Conservation (phyloP, 2,888 invertebrate species). For the Meganola albula region DNA sequence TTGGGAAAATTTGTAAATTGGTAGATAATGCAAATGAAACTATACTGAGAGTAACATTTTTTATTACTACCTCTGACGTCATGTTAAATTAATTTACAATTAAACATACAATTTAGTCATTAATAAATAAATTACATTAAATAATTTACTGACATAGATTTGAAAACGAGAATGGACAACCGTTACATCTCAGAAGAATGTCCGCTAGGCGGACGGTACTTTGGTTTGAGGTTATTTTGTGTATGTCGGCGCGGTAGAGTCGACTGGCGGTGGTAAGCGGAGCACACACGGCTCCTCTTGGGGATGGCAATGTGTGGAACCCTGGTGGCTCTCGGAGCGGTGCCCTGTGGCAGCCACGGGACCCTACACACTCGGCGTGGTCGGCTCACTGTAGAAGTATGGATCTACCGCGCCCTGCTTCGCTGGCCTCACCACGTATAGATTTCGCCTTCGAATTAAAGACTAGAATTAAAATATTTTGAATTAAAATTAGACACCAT, state of each 20-base stretch:
- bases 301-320: neutral
- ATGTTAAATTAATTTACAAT: conserved; percentile 64
- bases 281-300: conserved; percentile 10
- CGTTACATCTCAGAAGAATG: conserved; percentile 49
- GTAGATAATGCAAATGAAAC: no score
- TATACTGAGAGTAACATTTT: conserved; percentile 48
- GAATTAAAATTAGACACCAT: conserved; percentile 15
- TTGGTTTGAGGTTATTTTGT: conserved; percentile 69
- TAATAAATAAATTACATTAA: conserved; percentile 75
- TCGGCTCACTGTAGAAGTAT: conserved; percentile 76
- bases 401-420: conserved; percentile 76
- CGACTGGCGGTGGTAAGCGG: conserved; percentile 26
- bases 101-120: conserved; percentile 65
- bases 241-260: conserved; percentile 35
- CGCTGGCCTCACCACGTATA: conserved; percentile 79
- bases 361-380: conserved; percentile 48
- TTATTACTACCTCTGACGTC: conserved; percentile 60
- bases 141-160: conserved; percentile 75
- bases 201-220: conserved; percentile 58
- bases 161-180: conserved; percentile 56
- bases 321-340: conserved; percentile 3
- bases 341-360: conserved; percentile 16
- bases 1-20: conserved; percentile 3
- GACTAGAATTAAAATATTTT: conserved; percentile 70
- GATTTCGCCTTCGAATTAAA: conserved; percentile 80